Conservation (phyloP, 2,888 invertebrate species). For the Craniophora ligustri region DNA sequence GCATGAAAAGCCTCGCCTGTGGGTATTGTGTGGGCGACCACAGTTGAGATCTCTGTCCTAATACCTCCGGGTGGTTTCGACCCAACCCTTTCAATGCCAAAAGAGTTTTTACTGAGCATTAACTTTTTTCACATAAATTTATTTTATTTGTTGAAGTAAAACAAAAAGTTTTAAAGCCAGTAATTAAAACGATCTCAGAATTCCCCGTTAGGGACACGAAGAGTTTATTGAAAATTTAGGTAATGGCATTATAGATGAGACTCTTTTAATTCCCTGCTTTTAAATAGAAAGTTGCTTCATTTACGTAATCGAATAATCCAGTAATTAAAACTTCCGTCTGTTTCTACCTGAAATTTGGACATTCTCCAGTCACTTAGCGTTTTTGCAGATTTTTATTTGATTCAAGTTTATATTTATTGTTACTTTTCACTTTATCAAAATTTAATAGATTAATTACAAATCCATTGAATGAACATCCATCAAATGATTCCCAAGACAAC, state of each 20-base stretch:
- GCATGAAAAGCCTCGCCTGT: slow-evolving; percentile 5
- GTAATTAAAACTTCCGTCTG: no score
- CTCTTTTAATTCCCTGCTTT: no score
- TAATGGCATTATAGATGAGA: not conserved
- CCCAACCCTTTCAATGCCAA: slow-evolving; percentile 24
- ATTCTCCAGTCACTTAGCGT: no score
- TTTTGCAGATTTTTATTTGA: no score
- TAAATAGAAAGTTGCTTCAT: slow-evolving; percentile 3
- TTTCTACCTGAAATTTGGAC: no score
- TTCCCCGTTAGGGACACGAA: slow-evolving; percentile 3
- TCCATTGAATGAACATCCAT: slow-evolving; percentile 38
- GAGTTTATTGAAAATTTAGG: not conserved
- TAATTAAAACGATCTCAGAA: slow-evolving; percentile 22
- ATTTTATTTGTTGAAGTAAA: slow-evolving; percentile 39
- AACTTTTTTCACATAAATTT: slow-evolving; percentile 39
- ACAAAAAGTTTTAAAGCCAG: slow-evolving; percentile 30
- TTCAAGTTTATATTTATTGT: no score
- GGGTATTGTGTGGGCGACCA: slow-evolving; percentile 21
- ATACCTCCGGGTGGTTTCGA: slow-evolving; percentile 13
- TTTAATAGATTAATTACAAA: slow-evolving; percentile 15
- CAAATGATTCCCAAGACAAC: slow-evolving; percentile 38
- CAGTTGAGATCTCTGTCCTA: not conserved
- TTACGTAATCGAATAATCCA: no score
- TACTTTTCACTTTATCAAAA: not conserved
- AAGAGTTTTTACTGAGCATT: slow-evolving; percentile 34